A percentile compares a stretch with the other conserved stretches of the same genome.
Evolutionary conservation across 37 sponge, comb jelly and placozoan species (phyloP).

Genomic region (Haliclona indistincta): DNA sequence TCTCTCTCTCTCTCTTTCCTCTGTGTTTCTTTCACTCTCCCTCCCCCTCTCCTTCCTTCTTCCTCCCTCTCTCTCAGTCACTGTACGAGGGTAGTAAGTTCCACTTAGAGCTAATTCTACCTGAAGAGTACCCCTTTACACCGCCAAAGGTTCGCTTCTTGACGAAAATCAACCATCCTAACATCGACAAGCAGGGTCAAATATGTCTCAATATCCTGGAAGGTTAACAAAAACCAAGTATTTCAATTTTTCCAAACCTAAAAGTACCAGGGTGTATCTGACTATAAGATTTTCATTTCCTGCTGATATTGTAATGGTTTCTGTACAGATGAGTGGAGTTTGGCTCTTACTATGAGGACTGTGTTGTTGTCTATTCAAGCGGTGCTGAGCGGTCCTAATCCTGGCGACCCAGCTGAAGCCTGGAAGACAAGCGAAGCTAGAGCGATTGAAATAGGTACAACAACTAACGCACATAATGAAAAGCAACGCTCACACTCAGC

Average conservation of each 20-base stretch:
- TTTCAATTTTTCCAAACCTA: background rate
- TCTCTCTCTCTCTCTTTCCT: background rate
- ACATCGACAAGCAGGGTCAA: slow-evolving; percentile 96
- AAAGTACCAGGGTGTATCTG: no score
- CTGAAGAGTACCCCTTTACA: slow-evolving; percentile 98
- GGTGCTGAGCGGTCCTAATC: slow-evolving; percentile 93
- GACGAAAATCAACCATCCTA: slow-evolving; percentile 98
- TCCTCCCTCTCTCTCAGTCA: slow-evolving; percentile 42
- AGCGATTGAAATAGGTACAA: slow-evolving; percentile 92
- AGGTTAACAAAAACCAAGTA: slow-evolving; percentile 43
- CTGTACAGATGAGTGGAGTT: slow-evolving; percentile 99
- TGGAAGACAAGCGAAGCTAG: slow-evolving; percentile 91
- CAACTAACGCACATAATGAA: no score
- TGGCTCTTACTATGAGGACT: slow-evolving; percentile 94
- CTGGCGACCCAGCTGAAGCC: slow-evolving; percentile 95
- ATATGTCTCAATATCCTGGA: slow-evolving; percentile 97
- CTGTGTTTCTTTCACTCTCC: background rate
- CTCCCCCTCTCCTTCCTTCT: background rate
- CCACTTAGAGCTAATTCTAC: slow-evolving; percentile 90
- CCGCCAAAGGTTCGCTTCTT: slow-evolving; percentile 98
- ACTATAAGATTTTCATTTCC: background rate
- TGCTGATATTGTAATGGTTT: no score
- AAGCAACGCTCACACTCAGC: no score
- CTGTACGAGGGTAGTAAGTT: slow-evolving; percentile 91
- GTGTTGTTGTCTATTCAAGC: slow-evolving; percentile 97